Percentiles rank a stretch among this genome's conserved stretches.
Conservation (phyloP, 1,140 invertebrate genomes). For the Popillia japonica region DNA sequence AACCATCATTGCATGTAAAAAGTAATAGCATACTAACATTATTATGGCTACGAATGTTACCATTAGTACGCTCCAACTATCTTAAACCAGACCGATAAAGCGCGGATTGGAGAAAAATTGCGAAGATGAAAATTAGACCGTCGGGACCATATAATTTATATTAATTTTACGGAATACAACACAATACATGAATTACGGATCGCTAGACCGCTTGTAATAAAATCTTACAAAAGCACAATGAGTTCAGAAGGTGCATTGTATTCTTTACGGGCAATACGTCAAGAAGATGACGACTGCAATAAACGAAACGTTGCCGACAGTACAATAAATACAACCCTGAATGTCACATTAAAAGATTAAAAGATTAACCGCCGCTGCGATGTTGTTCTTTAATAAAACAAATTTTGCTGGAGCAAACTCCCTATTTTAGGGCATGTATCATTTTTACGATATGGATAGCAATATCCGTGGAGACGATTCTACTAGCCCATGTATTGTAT, state of each 20-base stretch:
- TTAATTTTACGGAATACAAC: slow-evolving; percentile 19
- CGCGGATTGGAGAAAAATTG: slow-evolving; percentile 8
- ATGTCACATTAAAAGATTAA: slow-evolving; percentile 36
- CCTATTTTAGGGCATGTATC: slow-evolving; percentile 7
- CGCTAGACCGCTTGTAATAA: slow-evolving; percentile 11
- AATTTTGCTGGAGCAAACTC: not conserved
- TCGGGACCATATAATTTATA: slow-evolving; percentile 9
- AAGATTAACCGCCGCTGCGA: slow-evolving; percentile 14
- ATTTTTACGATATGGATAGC: slow-evolving; percentile 27
- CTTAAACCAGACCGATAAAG: slow-evolving; percentile 20
- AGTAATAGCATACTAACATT: slow-evolving; percentile 25
- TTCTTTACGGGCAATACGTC: slow-evolving; percentile 31
- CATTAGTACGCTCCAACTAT: not conserved
- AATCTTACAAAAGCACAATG: not conserved
- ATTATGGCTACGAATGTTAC: not conserved
- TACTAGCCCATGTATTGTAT: not conserved
- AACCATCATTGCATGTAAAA: not conserved
- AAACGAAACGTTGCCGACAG: slow-evolving; percentile 29
- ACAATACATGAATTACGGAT: slow-evolving; percentile 18
- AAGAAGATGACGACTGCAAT: slow-evolving; percentile 25
- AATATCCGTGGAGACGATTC: not conserved
- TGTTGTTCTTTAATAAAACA: slow-evolving; percentile 32
- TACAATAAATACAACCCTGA: not conserved
- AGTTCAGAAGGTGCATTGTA: slow-evolving; percentile 17
- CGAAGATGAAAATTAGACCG: slow-evolving; percentile 15